Percentiles rank a stretch among this genome's conserved stretches.
Evolutionary conservation across 92 coral and sea anemone genomes (phyloP).

Genomic region (Umimayanthus chanpuru): DNA sequence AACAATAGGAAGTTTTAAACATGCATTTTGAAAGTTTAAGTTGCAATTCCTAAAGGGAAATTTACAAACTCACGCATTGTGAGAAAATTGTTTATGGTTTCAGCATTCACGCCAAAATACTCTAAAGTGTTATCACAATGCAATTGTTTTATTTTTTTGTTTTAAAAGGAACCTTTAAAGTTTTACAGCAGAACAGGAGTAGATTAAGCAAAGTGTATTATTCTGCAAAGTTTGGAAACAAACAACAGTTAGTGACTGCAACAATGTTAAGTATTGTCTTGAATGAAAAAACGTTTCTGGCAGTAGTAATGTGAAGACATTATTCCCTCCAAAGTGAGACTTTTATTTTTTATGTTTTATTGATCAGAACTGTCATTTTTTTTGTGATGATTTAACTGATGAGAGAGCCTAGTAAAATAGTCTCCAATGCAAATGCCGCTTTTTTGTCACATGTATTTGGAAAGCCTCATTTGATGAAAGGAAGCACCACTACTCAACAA

Average conservation of each 20-base stretch:
- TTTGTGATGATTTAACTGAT: background rate
- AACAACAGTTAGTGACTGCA: background rate
- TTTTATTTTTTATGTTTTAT: too few relatives aligned
- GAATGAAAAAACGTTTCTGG: too few relatives aligned
- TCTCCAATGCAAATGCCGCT: background rate
- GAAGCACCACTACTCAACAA: background rate
- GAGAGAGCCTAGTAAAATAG: background rate
- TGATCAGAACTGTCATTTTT: background rate
- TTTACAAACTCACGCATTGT: background rate
- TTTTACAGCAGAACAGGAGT: too few relatives aligned
- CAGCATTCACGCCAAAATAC: background rate
- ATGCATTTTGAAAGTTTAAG: background rate
- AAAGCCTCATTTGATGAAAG: background rate
- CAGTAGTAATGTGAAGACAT: too few relatives aligned
- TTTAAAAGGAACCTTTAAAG: background rate
- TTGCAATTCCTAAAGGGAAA: background rate
- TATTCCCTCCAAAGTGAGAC: too few relatives aligned
- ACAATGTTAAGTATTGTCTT: too few relatives aligned
- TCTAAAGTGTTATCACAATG: too few relatives aligned
- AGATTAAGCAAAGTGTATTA: background rate
- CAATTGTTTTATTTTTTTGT: background rate
- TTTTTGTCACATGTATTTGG: background rate
- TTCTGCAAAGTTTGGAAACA: background rate
- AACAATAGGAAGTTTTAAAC: background rate
- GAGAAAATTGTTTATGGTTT: background rate